Evolutionary conservation across 2,113 vertebrate species (phyloP), one percentile per base, ranked within the genome.

Genomic region (Heterotis niloticus): DNA sequence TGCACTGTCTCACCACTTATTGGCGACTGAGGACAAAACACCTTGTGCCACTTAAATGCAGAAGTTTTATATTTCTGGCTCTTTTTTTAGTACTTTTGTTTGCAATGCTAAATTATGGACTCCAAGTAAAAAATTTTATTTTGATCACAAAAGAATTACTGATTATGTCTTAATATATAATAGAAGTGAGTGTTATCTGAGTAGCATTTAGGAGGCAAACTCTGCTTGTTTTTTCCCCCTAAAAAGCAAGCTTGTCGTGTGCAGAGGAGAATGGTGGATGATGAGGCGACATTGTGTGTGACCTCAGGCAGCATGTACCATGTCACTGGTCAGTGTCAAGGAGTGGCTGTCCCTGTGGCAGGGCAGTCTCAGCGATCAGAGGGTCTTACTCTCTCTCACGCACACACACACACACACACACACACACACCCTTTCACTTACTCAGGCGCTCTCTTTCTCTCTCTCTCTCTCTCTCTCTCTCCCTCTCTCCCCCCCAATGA

Each of bases 311-410:
- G 75, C 11, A 29, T 5, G 59, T 56, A 68, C 76, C 66, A 79
- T 81, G 76, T 83, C 77, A 71, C 81, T 83, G 77, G 84, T 82
- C 78, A 54, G 78, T 85, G 83, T 80, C 16, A 74, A 83, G 80
- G 80, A 75, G 83, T 75, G 77, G 70, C 83, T 76, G 76, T 83
- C 82, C 87, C 83, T 87, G 85, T 70, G 59, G 69, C 82, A 84
- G 76, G 87, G 87, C 81, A 78, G 78, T 78, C 83, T 88, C 88
- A 86, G 89, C 86, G 88, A 71, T 85, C 78, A 83, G 81, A 85
- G 80, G 66, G 54, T 56, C 75, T 79, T 75, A 77, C 73, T 34
- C n/a, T n/a, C n/a, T n/a, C n/a, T n/a, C n/a, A n/a, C n/a, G n/a
- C n/a, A n/a, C n/a, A n/a, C n/a, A n/a, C n/a, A n/a, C n/a, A n/a